Base-by-base conservation (phyloP, 2,888 invertebrate species). In the Melipona beecheii region DNA sequence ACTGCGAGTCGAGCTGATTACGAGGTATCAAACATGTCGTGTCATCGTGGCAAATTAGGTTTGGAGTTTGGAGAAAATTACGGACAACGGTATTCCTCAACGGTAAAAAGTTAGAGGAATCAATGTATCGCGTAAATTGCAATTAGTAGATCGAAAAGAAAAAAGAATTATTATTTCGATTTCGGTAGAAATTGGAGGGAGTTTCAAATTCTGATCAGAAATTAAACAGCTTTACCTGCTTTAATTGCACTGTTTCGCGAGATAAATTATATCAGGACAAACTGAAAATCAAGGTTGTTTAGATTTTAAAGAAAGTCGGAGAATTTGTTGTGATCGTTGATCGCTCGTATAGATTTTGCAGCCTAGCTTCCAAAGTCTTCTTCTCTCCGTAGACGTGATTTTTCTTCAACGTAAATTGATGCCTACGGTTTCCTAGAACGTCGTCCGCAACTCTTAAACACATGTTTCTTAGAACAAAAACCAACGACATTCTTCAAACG, bases 401-500 rank as follows among this genome's bases (percentile, higher is more conserved):
- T 82, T 75, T 21, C n/a, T 31, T 5, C 13, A 24, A 60, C 58
- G 21, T 17, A 43, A 36, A 58, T 19, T 68, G 60, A n/a, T 78
- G 73, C 21, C 64, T 36, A 17, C 11, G 82, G 75, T 58, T 81
- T 71, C 71, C 66, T 54, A 49, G 62, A 54, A 72, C 43, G n/a
- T 54, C 43, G 81, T 19, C 50, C 81, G 49, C n/a, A 52, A 24
- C 52, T 43, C 43, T 75, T 65, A 75, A 81, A 81, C 82, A 81
- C 65, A 82, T 82, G 82, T 75, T 82, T 75, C 82, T 31, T 60
- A 60, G 82, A 83, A 83, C 71, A 70, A 82, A 43, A 75, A 66
- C 43, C 64, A 27, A 11, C 58, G 50, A 60, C 75, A 52, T 82
- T 82, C 81, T 50, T 65, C n/a, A 27, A 43, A 65, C 70, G 49